These are phyloP conservation scores for Pangasius larnaudii DNA, from an alignment of 2,797 vertebrate species.

Conservation along the genomic window DNA sequence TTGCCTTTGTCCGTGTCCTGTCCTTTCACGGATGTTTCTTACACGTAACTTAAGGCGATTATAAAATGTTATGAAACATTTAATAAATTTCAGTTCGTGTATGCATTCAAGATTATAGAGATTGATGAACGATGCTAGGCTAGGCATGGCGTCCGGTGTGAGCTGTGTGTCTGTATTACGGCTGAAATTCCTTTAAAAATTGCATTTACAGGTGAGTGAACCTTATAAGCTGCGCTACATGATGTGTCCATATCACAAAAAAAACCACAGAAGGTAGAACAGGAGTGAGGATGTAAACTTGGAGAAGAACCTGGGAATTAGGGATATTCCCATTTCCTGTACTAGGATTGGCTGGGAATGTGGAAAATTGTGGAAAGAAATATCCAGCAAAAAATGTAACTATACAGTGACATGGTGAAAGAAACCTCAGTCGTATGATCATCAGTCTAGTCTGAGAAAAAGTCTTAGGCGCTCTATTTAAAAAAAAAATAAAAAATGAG, in stretches of 20 bases:
- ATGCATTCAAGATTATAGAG: not conserved
- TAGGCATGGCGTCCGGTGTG: not conserved
- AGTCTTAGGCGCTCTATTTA: no score
- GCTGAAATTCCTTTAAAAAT: not conserved
- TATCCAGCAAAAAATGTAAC: not conserved
- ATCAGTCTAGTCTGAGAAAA: no score
- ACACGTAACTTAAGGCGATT: not conserved
- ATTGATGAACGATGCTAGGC: not conserved
- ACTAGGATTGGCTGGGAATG: not conserved
- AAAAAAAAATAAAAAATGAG: no score
- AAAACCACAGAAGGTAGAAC: not conserved
- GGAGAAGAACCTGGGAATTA: not conserved
- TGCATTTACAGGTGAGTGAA: not conserved
- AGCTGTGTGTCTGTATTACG: not conserved
- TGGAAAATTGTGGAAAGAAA: not conserved
- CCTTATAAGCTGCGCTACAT: no score
- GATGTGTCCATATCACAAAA: not conserved
- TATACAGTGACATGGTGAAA: not conserved
- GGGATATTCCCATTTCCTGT: not conserved
- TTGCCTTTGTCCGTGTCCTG: not conserved
- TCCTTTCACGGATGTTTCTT: not conserved
- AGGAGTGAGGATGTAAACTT: not conserved
- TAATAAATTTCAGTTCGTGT: no score
- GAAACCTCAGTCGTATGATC: no score
- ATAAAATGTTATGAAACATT: not conserved